Conservation (phyloP, 2,797 vertebrate genomes). For the Hyperoplus immaculatus region DNA sequence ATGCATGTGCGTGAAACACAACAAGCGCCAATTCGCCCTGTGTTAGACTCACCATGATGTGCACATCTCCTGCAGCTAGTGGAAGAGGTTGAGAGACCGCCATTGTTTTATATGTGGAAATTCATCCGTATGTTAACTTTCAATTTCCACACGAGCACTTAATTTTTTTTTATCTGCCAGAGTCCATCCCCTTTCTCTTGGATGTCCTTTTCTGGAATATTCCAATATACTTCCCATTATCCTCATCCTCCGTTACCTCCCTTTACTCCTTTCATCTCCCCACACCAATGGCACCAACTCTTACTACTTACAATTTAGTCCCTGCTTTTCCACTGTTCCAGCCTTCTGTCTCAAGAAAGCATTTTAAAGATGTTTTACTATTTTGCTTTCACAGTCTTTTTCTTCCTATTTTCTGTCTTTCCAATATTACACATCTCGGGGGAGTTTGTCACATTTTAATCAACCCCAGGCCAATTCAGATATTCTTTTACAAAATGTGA, state of each 20-base stretch:
- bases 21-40: not conserved
- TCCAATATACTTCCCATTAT: constrained; percentile 56
- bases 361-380: constrained; percentile 21
- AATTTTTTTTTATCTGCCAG: constrained; percentile 68
- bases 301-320: constrained; percentile 52
- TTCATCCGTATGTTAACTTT: constrained; percentile 60
- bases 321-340: constrained; percentile 27
- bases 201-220: constrained; percentile 53
- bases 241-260: constrained; percentile 37
- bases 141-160: constrained; percentile 57
- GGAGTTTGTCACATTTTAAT: constrained; percentile 17
- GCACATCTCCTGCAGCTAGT: constrained; percentile 43
- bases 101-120: constrained; percentile 59
- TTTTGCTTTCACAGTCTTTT: constrained; percentile 44
- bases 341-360: constrained; percentile 38
- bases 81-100: constrained; percentile 35
- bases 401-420: constrained; percentile 14
- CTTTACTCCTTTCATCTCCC: constrained; percentile 72
- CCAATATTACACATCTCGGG: constrained; percentile 13
- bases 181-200: constrained; percentile 61
- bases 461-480: not conserved
- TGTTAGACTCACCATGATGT: constrained; percentile 2
- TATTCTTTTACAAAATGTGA: not conserved
- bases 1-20: not conserved
- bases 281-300: constrained; percentile 63